Evolutionary conservation across 2,888 invertebrate species (phyloP).

Genomic region (Dryobotodes eremita): DNA sequence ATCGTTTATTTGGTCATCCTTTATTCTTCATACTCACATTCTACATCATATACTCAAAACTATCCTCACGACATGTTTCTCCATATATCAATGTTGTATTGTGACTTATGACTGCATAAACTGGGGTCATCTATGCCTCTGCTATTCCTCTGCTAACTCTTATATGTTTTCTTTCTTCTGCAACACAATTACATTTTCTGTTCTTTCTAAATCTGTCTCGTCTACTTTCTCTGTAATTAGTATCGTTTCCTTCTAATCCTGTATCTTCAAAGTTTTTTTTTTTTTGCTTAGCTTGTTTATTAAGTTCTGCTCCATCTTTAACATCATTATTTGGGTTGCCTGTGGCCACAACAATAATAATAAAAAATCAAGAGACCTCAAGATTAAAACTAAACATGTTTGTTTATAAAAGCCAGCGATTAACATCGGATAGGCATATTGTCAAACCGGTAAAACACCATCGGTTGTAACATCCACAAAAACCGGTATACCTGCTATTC

Average conservation of each 20-base stretch:
- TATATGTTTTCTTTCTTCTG: not conserved
- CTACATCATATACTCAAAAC: not conserved
- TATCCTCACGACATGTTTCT: not conserved
- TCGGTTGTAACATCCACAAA: constrained; percentile 7
- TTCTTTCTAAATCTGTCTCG: not conserved
- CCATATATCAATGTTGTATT: not conserved
- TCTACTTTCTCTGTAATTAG: not conserved
- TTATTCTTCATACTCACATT: not conserved
- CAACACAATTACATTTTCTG: not conserved
- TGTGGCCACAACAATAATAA: not conserved
- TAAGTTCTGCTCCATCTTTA: not conserved
- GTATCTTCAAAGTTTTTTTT: not conserved
- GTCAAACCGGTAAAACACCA: constrained; percentile 45
- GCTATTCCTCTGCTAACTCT: not conserved
- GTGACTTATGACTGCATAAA: not conserved
- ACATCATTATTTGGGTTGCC: not conserved
- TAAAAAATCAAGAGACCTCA: not conserved
- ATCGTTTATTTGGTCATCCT: not conserved
- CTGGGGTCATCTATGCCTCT: not conserved
- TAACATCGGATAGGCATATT: constrained; percentile 8
- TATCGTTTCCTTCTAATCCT: no score
- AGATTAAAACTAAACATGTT: not conserved
- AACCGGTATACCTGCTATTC: constrained; percentile 48
- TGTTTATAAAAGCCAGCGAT: not conserved
- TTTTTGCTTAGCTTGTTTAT: not conserved